Conservation (phyloP, 2,888 invertebrate species). For the Orthosia gracilis region DNA sequence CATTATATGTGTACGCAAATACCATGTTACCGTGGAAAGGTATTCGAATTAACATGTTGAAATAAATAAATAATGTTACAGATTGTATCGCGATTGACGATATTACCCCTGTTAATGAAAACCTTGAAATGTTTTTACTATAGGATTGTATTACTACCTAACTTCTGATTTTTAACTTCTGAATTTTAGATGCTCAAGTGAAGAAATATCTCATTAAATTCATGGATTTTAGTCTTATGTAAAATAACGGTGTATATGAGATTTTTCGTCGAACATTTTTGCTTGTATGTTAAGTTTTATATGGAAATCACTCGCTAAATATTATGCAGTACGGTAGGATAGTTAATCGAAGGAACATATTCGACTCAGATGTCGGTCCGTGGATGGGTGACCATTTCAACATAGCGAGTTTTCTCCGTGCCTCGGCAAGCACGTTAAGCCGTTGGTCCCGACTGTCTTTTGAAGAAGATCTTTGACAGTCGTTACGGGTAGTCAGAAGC, state of each 20-base stretch:
- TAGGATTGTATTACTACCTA: background rate
- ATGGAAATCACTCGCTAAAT: background rate
- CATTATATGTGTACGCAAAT: background rate
- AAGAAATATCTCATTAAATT: background rate
- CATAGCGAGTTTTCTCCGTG: no score
- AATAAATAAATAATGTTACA: background rate
- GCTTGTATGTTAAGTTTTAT: background rate
- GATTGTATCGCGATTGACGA: background rate
- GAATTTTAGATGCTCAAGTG: background rate
- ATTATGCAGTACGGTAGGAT: background rate
- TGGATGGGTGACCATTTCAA: no score
- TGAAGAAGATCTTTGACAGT: no score
- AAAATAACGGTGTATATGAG: background rate
- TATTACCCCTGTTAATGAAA: background rate
- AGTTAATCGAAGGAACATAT: background rate
- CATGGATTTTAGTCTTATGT: background rate
- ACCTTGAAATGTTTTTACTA: background rate
- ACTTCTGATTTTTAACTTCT: no score
- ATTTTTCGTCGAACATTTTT: background rate
- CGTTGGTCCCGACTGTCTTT: no score
- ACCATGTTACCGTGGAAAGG: background rate
- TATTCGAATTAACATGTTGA: conserved; percentile 5
- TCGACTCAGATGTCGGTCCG: no score
- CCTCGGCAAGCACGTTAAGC: no score
- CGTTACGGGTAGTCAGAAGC: no score